phyloP scores from a whole-genome alignment of 1,140 invertebrate species.

The Aplysia californica region DNA sequence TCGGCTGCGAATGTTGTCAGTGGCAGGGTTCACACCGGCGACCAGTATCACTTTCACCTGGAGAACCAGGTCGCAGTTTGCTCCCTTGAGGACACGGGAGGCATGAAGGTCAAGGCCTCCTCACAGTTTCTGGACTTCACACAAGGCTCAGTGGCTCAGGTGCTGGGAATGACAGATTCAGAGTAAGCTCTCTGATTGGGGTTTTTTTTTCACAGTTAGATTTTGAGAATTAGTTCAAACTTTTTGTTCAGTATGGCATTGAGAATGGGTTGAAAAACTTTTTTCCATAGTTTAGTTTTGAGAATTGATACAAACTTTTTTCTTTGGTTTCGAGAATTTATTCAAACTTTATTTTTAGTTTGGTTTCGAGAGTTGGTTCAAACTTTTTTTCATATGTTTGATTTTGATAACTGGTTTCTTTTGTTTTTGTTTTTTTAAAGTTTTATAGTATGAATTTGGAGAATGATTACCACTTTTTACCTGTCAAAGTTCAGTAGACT shows the following conservation, averaged over 20 bases:
- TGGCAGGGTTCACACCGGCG: conserved; percentile 63
- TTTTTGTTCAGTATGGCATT: not conserved
- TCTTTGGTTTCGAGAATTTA: not conserved
- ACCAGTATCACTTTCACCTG: conserved; percentile 69
- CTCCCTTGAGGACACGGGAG: conserved; percentile 64
- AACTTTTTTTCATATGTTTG: too few relatives aligned
- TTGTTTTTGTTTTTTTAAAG: too few relatives aligned
- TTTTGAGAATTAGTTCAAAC: not conserved
- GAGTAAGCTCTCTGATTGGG: conserved; percentile 5
- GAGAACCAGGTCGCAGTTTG: conserved; percentile 62
- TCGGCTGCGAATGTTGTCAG: conserved; percentile 49
- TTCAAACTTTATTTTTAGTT: too few relatives aligned
- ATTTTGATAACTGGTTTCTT: too few relatives aligned
- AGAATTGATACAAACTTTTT: not conserved
- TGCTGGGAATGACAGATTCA: conserved; percentile 22
- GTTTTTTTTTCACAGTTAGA: too few relatives aligned
- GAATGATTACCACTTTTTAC: too few relatives aligned
- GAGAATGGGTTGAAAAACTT: too few relatives aligned
- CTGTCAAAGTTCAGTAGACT: too few relatives aligned
- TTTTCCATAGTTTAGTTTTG: not conserved
- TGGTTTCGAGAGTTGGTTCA: too few relatives aligned
- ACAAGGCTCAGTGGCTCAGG: conserved; percentile 72
- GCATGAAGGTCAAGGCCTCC: conserved; percentile 59
- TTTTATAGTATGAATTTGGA: too few relatives aligned
- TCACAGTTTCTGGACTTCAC: conserved; percentile 73